Evolutionary conservation across 2,113 vertebrate genomes (phyloP).

Genomic region (Tachysurus vachellii): DNA sequence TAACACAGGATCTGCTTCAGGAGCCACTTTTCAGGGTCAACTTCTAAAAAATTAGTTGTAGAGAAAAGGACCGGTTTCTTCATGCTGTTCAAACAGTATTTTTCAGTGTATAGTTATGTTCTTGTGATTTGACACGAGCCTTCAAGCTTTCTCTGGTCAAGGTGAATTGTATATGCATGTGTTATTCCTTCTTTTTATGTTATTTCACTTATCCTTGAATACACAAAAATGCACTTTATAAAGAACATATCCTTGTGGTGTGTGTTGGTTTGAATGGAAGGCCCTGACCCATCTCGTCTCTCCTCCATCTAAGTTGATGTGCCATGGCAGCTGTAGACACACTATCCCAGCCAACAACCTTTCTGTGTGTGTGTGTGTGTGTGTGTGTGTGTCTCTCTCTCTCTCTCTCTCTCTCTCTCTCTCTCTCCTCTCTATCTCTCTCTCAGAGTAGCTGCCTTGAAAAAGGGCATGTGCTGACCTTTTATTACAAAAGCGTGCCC

Average conservation of each 20-base stretch:
- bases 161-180: background rate
- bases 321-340: slow-evolving; percentile 35
- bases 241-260: slow-evolving; percentile 11
- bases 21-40: background rate
- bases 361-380: background rate
- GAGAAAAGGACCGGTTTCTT: background rate
- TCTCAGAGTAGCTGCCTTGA: slow-evolving; percentile 18
- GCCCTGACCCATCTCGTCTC: slow-evolving; percentile 51
- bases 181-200: background rate
- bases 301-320: slow-evolving; percentile 40
- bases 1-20: background rate
- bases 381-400: background rate
- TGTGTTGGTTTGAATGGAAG: slow-evolving; percentile 42
- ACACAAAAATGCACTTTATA: background rate
- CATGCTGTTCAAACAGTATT: background rate
- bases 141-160: slow-evolving; percentile 21
- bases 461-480: slow-evolving; percentile 54
- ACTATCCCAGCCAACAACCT: slow-evolving; percentile 19
- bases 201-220: background rate
- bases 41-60: background rate
- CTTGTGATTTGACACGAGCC: background rate
- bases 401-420: background rate
- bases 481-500: slow-evolving; percentile 53
- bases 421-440: background rate
- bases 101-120: background rate